Base-by-base conservation (phyloP, 2,113 vertebrate species). In the Ahaetulla prasina region DNA sequence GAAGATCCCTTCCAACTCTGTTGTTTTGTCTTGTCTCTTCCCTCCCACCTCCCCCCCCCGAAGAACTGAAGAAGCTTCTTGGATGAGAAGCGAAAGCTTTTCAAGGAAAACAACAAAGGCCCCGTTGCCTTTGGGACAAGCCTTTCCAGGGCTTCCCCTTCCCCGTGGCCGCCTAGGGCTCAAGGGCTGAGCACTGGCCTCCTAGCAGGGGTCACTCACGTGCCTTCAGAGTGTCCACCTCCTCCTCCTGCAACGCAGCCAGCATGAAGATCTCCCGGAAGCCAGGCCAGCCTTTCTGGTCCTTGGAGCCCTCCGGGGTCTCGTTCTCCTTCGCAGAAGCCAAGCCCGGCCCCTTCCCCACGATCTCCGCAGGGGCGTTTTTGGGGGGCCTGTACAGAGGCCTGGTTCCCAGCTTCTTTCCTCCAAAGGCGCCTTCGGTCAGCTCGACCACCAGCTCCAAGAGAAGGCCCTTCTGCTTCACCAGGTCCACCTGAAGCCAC, bases 231-330 rank as follows among this genome's bases (percentile, higher is more conserved):
- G 97, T 98, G 3, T 98, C 98, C 92, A 99, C 98, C 47, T 99
- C 99, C 88, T 98, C 98, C 11, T 93, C 96, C 88, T 52, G 96
- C 88, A 98, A 57, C 50, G 99, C 98, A 8, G 98, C 99, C 87
- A 99, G 96, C 99, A 99, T 99, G 97, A 99, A 99, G 94, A 99
- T 97, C 22, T 99, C 99, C 95, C 96, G 98, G 95, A 99, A 99
- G 95, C 96, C 95, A 0, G 98, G 97, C 99, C 99, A 99, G 50
- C 99, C 99, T 49, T 30, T 97, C 92, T 12, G 96, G 0, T 53
- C 57, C 93, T 92, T 20, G 1, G 14, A 30, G 23, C 1, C 35
- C 30, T 6, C 16, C 8, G 30, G 20, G 23, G 7, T 45, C 10
- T 23, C 35, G 27, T 4, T 53, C 47, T 87, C 55, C 39, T 8